These are phyloP conservation scores for Ianthella basta DNA, from an alignment of 37 sponge, comb jelly and placozoan genomes.

Conservation along the genomic window DNA sequence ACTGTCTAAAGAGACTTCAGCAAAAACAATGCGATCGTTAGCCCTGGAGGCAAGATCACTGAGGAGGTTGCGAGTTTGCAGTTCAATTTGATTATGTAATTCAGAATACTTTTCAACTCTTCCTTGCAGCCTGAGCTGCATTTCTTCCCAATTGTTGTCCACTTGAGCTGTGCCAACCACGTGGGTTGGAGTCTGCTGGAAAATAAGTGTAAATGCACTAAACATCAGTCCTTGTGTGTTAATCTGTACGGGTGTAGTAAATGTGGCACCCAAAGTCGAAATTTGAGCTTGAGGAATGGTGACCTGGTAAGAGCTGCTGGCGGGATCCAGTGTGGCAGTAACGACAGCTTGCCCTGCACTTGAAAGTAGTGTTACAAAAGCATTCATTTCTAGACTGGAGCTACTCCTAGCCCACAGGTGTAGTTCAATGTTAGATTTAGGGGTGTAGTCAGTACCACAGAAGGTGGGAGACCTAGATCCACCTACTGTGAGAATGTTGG, in stretches of 20 bases:
- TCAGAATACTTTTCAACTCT: neutral
- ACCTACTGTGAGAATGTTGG: too few relatives aligned
- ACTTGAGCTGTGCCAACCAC: neutral
- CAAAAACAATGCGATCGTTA: neutral
- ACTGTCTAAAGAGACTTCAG: neutral
- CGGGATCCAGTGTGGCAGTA: neutral
- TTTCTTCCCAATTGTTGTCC: neutral
- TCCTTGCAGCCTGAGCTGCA: slow-evolving; percentile 12
- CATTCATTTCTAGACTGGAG: too few relatives aligned
- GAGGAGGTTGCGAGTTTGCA: neutral
- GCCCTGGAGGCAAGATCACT: neutral
- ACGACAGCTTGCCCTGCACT: too few relatives aligned
- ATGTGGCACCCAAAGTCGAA: neutral
- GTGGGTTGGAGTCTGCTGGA: neutral
- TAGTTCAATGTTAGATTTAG: too few relatives aligned
- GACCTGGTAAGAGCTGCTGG: neutral
- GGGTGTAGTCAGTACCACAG: too few relatives aligned
- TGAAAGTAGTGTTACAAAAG: too few relatives aligned
- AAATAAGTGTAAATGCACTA: neutral
- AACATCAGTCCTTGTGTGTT: neutral
- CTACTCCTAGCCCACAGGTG: too few relatives aligned
- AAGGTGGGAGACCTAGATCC: too few relatives aligned
- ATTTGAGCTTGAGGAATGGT: neutral
- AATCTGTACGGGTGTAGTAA: neutral
- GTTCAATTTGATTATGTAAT: neutral